Conservation (phyloP, 2,113 vertebrate species). For the Eleginops maclovinus region DNA sequence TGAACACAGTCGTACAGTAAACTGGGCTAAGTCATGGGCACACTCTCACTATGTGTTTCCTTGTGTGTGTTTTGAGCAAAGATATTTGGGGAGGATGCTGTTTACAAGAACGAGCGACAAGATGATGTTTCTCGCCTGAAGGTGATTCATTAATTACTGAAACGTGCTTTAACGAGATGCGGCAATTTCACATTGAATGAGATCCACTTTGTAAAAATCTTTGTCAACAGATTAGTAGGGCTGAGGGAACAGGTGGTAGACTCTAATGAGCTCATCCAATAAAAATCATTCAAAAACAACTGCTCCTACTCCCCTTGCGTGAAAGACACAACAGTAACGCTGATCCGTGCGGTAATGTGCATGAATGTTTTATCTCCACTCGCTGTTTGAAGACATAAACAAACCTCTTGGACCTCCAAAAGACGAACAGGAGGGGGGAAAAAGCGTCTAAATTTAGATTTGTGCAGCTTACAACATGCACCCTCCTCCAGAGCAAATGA, state of each 20-base stretch:
- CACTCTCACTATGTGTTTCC: neutral
- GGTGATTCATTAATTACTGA: constrained; percentile 33
- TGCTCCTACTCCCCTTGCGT: constrained; percentile 30
- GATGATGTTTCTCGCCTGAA: constrained; percentile 1
- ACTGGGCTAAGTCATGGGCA: neutral
- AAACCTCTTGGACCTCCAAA: constrained; percentile 45
- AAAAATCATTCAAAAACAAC: constrained; percentile 43
- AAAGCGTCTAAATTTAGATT: constrained; percentile 71
- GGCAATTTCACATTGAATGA: constrained; percentile 25
- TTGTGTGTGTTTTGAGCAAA: neutral
- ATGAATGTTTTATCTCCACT: constrained; percentile 51
- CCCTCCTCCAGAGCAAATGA: constrained; percentile 59
- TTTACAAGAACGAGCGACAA: neutral
- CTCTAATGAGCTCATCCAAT: constrained; percentile 45
- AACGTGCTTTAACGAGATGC: constrained; percentile 29
- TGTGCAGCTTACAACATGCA: constrained; percentile 43
- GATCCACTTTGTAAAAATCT: constrained; percentile 25
- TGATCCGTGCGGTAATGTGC: constrained; percentile 38
- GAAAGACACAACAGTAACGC: constrained; percentile 41
- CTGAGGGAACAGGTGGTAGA: constrained; percentile 53
- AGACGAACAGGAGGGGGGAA: constrained; percentile 15
- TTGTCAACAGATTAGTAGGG: constrained; percentile 38
- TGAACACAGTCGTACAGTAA: neutral
- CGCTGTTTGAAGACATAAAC: constrained; percentile 54
- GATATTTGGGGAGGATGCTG: neutral